phyloP scores from a whole-genome alignment of 2,888 invertebrate genomes.

The Meganola albula region DNA sequence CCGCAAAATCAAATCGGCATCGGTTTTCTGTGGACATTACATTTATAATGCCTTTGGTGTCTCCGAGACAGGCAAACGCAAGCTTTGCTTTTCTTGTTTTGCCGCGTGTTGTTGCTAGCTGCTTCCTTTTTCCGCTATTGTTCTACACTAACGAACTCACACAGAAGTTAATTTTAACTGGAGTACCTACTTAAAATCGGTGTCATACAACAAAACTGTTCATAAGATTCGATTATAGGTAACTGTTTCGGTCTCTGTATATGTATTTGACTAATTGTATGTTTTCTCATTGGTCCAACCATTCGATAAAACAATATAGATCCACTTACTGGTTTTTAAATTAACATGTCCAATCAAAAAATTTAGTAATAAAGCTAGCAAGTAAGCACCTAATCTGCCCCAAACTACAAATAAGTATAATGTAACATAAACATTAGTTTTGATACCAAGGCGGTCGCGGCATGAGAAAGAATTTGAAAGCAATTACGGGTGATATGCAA shows the following conservation, averaged over 20 bases:
- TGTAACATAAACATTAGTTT: slow-evolving; percentile 28
- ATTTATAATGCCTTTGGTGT: slow-evolving; percentile 65
- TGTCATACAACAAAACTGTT: too few species aligned
- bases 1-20: slow-evolving; percentile 72
- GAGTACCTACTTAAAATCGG: too few species aligned
- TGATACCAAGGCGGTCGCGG: slow-evolving; percentile 31
- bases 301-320: slow-evolving; percentile 13
- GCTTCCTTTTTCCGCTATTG: slow-evolving; percentile 10
- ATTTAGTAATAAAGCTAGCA: slow-evolving; percentile 29
- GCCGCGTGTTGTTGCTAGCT: slow-evolving; percentile 21
- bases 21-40: slow-evolving; percentile 62
- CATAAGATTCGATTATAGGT: too few species aligned
- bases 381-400: slow-evolving; percentile 40
- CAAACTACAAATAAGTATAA: slow-evolving; percentile 35
- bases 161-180: too few species aligned
- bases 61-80: slow-evolving; percentile 40
- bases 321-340: slow-evolving; percentile 20
- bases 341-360: slow-evolving; percentile 29
- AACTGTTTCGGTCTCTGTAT: too few species aligned
- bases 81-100: slow-evolving; percentile 13
- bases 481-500: slow-evolving; percentile 52
- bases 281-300: too few species aligned
- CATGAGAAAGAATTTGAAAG: slow-evolving; percentile 53
- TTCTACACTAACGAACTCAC: slow-evolving; percentile 43
- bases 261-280: not conserved